Evolutionary conservation across 2,888 invertebrate genomes (phyloP).

Genomic region (Germaria angustata): DNA sequence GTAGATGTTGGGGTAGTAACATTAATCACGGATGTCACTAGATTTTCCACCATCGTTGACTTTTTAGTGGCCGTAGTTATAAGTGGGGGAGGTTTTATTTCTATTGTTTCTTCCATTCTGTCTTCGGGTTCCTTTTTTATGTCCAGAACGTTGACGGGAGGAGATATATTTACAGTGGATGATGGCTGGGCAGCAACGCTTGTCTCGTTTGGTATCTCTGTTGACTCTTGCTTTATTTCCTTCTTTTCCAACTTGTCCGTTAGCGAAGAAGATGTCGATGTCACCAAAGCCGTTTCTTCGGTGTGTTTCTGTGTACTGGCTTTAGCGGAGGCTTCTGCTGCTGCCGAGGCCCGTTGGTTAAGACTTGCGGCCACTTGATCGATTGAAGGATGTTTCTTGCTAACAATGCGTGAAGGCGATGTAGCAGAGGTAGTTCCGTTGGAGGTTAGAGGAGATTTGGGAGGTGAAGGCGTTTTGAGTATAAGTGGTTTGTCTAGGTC

Average conservation of each 20-base stretch:
- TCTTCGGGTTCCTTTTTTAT: conserved; percentile 63
- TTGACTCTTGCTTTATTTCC: conserved; percentile 51
- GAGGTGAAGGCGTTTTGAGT: conserved; percentile 56
- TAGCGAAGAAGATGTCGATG: conserved; percentile 66
- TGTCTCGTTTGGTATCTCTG: conserved; percentile 17
- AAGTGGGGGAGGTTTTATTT: conserved; percentile 12
- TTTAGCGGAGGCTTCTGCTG: conserved; percentile 74
- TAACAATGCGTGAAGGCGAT: conserved; percentile 60
- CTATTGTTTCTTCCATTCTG: background rate
- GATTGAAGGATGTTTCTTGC: conserved; percentile 77
- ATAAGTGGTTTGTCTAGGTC: conserved; percentile 58
- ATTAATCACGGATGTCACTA: conserved; percentile 62
- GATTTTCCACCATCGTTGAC: conserved; percentile 40
- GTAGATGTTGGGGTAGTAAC: conserved; percentile 53
- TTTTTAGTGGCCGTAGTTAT: conserved; percentile 44
- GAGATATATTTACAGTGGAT: conserved; percentile 15
- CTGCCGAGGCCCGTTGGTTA: conserved; percentile 76
- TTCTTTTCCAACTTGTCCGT: conserved; percentile 38
- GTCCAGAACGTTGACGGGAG: conserved; percentile 25
- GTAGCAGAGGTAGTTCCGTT: conserved; percentile 64
- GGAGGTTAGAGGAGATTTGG: conserved; percentile 41
- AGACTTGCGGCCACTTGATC: conserved; percentile 79
- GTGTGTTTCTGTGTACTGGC: conserved; percentile 66
- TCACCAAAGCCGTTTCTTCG: conserved; percentile 63
- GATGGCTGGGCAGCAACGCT: conserved; percentile 14